A percentile compares a stretch with the other conserved stretches of the same genome.
Conservation (phyloP, 2,113 vertebrate genomes). For the Scomber colias region DNA sequence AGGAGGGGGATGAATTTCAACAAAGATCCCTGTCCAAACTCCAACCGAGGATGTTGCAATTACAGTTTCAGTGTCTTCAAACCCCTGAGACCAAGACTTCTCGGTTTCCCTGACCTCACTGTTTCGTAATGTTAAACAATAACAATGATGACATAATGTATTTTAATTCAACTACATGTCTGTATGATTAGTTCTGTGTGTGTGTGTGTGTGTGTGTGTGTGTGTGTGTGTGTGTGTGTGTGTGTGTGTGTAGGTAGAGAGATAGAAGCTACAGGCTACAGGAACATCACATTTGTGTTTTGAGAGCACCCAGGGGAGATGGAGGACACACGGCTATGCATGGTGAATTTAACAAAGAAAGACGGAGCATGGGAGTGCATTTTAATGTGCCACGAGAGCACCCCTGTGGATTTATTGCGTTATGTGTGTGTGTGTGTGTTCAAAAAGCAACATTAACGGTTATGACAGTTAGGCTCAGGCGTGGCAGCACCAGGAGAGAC, state of each 20-base stretch:
- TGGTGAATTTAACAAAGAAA: constrained; percentile 20
- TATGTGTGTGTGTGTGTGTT: constrained; percentile 3
- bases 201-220: neutral
- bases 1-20: neutral
- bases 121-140: neutral
- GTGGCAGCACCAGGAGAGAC: constrained; percentile 51
- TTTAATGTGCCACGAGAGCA: neutral
- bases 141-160: neutral
- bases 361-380: neutral
- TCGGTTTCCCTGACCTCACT: neutral
- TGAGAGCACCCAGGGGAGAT: constrained; percentile 17
- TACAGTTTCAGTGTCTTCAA: neutral
- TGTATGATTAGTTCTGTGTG: neutral
- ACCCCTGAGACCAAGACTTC: neutral
- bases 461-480: constrained; percentile 67
- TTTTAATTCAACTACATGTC: neutral
- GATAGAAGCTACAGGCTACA: neutral
- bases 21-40: neutral
- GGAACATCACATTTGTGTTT: constrained; percentile 10
- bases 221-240: neutral
- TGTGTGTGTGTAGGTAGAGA: neutral
- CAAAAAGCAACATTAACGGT: neutral
- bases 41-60: neutral
- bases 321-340: neutral
- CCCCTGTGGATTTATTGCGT: constrained; percentile 14